Conservation (phyloP, 2,113 vertebrate species). For the Clupea harengus region DNA sequence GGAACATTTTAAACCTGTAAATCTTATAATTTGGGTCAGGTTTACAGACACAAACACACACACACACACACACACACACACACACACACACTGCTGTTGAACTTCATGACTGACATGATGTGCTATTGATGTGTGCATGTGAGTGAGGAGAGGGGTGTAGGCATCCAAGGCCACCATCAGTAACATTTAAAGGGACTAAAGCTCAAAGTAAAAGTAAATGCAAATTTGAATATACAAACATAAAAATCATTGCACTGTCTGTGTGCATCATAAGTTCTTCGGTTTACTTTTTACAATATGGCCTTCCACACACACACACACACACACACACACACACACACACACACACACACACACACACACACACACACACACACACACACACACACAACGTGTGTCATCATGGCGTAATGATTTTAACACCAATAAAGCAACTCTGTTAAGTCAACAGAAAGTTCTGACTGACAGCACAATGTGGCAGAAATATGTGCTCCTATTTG, state of each 20-base stretch:
- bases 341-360: too few relatives aligned
- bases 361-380: too few relatives aligned
- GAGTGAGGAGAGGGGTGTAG: too few relatives aligned
- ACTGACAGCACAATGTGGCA: neutral
- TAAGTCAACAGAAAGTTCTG: neutral
- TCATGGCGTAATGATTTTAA: neutral
- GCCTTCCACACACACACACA: too few relatives aligned
- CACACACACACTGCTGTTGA: neutral
- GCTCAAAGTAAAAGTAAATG: neutral
- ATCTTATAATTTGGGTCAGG: neutral
- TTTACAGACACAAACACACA: neutral
- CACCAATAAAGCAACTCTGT: neutral
- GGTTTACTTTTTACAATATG: neutral
- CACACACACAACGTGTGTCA: neutral
- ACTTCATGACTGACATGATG: too few relatives aligned
- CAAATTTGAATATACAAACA: neutral
- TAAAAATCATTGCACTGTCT: neutral
- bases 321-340: too few relatives aligned
- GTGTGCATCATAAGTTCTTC: neutral
- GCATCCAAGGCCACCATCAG: neutral
- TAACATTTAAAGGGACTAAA: neutral
- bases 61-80: slow-evolving; percentile 29
- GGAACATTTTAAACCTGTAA: neutral
- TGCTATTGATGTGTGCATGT: neutral
- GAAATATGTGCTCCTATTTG: neutral